These are phyloP conservation scores for Distichodus sexfasciatus DNA, from an alignment of 2,797 vertebrate genomes.

Conservation along the genomic window DNA sequence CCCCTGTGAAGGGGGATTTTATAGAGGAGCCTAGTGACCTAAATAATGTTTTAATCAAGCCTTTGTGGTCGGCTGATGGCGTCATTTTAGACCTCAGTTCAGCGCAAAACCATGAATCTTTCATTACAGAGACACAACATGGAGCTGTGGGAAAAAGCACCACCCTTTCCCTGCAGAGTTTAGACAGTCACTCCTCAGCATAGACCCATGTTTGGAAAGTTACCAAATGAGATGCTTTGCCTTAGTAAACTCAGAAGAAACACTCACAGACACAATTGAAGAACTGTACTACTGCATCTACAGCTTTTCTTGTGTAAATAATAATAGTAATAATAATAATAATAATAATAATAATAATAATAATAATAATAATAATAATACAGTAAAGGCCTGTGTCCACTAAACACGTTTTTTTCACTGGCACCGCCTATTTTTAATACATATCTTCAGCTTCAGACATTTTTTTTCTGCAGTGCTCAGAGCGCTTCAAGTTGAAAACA, in stretches of 20 bases:
- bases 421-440: no score
- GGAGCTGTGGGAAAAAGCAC: no score
- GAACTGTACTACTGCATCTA: no score
- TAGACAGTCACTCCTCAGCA: conserved; percentile 1
- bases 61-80: not conserved
- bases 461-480: no score
- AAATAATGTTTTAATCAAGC: conserved; percentile 4
- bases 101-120: conserved; percentile 4
- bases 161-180: not conserved
- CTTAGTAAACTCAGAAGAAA: not conserved
- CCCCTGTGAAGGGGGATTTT: not conserved
- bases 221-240: not conserved
- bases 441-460: no score
- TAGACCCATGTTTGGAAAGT: not conserved
- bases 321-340: no score
- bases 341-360: no score
- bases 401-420: no score
- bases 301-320: no score
- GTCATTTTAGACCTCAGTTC: not conserved
- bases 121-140: not conserved
- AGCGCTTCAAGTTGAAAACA: no score
- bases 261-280: not conserved
- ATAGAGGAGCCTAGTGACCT: not conserved
- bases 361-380: no score
- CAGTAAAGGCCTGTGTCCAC: no score